These are phyloP conservation scores for Octomys mimax DNA, from an alignment of 2,797 vertebrate genomes.

Conservation along the genomic window DNA sequence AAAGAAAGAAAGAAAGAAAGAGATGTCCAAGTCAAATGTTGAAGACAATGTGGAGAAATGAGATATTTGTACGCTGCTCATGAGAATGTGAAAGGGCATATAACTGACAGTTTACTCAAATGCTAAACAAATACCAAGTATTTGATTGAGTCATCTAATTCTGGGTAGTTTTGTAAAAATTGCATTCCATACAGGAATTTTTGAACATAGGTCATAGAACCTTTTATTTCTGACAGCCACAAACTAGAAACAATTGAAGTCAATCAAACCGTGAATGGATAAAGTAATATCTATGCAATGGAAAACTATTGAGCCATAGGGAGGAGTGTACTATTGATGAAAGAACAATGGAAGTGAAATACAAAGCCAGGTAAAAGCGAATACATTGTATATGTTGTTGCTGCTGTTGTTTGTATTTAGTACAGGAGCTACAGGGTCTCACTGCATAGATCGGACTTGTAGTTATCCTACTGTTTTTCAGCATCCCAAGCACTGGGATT, in stretches of 20 bases:
- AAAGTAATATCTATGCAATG: not conserved
- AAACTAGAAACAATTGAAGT: not conserved
- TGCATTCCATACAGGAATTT: not conserved
- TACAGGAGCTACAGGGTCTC: too few species aligned
- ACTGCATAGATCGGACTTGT: too few species aligned
- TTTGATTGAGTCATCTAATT: not conserved
- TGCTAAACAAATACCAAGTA: not conserved
- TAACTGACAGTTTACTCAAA: not conserved
- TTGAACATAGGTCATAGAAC: not conserved
- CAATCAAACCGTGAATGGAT: not conserved
- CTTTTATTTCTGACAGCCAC: not conserved
- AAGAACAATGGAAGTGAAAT: not conserved
- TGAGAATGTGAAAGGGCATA: not conserved
- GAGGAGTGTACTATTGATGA: not conserved
- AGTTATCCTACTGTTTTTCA: too few species aligned
- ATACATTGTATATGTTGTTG: not conserved
- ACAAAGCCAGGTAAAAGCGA: not conserved
- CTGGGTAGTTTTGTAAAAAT: not conserved
- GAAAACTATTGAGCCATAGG: not conserved
- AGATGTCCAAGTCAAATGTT: not conserved
- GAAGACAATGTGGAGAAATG: not conserved
- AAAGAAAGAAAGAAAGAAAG: not conserved
- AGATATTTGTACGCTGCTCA: not conserved
- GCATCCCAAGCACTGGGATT: too few species aligned
- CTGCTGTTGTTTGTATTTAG: not conserved